Evolutionary conservation across 2,888 invertebrate genomes (phyloP), one percentile per base, ranked within the genome.

Genomic region (Hirtodrosophila histrioides): DNA sequence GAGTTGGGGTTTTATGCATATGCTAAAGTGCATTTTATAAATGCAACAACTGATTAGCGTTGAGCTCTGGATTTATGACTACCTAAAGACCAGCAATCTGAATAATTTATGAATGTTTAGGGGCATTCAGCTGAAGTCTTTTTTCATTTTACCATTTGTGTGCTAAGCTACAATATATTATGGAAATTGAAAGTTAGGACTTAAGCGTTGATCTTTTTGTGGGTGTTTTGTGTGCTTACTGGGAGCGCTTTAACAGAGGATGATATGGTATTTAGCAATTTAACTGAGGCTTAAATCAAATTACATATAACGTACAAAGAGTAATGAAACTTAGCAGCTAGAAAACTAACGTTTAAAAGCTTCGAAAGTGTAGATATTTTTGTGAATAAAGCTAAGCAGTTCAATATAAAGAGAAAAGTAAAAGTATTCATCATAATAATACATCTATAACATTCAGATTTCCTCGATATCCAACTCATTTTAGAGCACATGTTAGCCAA

Each of bases 11-110:
- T 49, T 55, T 56, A 37, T 67, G 53, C 61, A 62, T 61, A 61
- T 61, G 55, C 50, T 63, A 51, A 58, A 75, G 60, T 73, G 78
- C 84, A 77, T 77, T 69, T 64, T 67, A 71, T 71, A 70, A 74
- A 79, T 79, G 75, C 61, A 75, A 43, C 75, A 83, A 73, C 78
- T 84, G 85, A 84, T 81, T 81, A 84, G 68, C 76, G 65, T 55
- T 80, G 44, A 80, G 73, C 78, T 53, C 31, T 5, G 50, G 82
- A 81, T 84, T 84, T 78, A 80, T 80, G 79, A 67, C 62, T 48
- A 48, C 50, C 58, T 39, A 57, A 12, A 27, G 8, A 27, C 27
- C 6, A 37, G 41, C 36, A 43, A 39, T 56, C 57, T 69, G 69
- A 51, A 60, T 81, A 81, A 84, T 78, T 81, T 84, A 80, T 80